phyloP scores from a whole-genome alignment of 2,113 vertebrate species.

The Hymenochirus boettgeri region DNA sequence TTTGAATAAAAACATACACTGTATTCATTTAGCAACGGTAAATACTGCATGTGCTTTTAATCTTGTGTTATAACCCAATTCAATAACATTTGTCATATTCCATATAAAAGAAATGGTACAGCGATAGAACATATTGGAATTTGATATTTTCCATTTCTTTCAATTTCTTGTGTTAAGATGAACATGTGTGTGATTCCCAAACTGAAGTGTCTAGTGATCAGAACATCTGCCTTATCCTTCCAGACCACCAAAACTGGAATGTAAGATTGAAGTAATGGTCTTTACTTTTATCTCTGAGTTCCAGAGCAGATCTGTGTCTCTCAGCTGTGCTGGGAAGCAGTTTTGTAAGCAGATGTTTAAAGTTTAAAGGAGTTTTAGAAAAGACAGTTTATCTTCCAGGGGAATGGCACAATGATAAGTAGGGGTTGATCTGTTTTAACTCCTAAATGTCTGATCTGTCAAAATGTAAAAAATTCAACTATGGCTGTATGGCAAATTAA shows the following conservation, averaged over 20 bases:
- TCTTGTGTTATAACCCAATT: no score
- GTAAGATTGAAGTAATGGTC: slow-evolving; percentile 6
- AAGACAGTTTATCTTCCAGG: slow-evolving; percentile 2
- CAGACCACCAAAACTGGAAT: slow-evolving; percentile 10
- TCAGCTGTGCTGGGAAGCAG: slow-evolving; percentile 9
- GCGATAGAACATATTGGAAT: no score
- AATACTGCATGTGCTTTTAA: no score
- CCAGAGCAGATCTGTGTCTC: slow-evolving; percentile 12
- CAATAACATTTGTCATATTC: no score
- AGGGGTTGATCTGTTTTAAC: slow-evolving; percentile 3
- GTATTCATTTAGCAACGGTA: no score
- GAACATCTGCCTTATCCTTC: not conserved
- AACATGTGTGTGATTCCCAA: not conserved
- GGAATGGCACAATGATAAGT: slow-evolving; percentile 9
- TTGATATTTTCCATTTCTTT: no score
- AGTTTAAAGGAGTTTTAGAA: slow-evolving; percentile 5
- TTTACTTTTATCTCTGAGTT: slow-evolving; percentile 6
- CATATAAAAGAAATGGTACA: no score
- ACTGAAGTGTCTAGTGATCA: not conserved
- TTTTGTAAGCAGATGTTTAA: slow-evolving; percentile 15
- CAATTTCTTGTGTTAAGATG: no score
- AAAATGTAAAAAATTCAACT: no score
- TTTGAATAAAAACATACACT: no score
- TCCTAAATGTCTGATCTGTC: not conserved
- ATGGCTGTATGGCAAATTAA: no score